A percentile compares a stretch with the other conserved stretches of the same genome.
phyloP scores from a whole-genome alignment of 2,113 vertebrate genomes.

The Silurus meridionalis region DNA sequence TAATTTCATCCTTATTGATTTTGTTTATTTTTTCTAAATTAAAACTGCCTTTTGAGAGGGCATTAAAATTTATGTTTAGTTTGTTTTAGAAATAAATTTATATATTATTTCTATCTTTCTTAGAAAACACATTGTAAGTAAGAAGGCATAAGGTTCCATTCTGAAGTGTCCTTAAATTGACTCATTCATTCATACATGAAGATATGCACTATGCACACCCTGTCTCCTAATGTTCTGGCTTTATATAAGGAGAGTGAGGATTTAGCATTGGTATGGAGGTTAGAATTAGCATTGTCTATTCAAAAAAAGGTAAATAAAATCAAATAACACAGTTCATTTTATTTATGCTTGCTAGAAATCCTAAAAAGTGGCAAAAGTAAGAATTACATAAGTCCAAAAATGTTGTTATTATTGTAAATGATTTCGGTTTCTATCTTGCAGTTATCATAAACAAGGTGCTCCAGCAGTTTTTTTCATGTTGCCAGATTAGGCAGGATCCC shows the following conservation, averaged over 20 bases:
- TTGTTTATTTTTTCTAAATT: neutral
- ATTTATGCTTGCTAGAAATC: neutral
- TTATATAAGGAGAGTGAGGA: neutral
- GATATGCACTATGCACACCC: neutral
- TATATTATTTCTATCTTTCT: neutral
- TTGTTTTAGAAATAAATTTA: neutral
- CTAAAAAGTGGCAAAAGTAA: neutral
- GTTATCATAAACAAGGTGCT: neutral
- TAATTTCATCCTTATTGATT: constrained; percentile 2
- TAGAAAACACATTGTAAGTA: neutral
- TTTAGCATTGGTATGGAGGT: neutral
- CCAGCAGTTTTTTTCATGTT: neutral
- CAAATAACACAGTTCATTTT: neutral
- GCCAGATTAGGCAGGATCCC: neutral
- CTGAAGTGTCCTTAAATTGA: neutral
- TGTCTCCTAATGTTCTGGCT: neutral
- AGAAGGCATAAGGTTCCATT: neutral
- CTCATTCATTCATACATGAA: neutral
- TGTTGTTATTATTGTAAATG: neutral
- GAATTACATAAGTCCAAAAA: neutral
- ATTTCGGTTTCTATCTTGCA: neutral
- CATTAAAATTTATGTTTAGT: neutral
- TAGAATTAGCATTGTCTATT: neutral
- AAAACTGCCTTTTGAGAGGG: neutral
- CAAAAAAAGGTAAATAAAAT: neutral